phyloP scores from a whole-genome alignment of 1,140 invertebrate species.

The Pygmarrhopalites habei region DNA sequence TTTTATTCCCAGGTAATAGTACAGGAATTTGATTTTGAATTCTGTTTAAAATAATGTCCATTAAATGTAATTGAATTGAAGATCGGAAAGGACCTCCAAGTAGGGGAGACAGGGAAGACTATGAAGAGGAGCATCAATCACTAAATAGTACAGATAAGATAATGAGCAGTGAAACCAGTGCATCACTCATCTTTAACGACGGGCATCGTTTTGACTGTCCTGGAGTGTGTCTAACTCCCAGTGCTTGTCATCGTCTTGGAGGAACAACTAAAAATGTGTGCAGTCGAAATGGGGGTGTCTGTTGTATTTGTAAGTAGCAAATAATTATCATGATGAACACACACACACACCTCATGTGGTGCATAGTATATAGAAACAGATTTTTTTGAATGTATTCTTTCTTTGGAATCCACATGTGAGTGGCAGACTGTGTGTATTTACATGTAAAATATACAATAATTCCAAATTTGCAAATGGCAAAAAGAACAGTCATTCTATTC shows the following conservation, averaged over 20 bases:
- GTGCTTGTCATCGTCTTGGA: constrained; percentile 19
- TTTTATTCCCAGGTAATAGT: neutral
- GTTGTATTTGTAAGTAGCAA: constrained; percentile 29
- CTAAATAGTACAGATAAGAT: neutral
- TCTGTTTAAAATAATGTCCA: neutral
- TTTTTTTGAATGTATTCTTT: no score
- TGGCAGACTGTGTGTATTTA: no score
- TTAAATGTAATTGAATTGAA: neutral
- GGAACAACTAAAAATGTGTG: constrained; percentile 20
- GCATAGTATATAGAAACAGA: no score
- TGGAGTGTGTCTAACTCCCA: constrained; percentile 25
- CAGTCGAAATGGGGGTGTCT: constrained; percentile 19
- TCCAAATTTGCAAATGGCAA: no score
- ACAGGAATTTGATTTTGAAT: neutral
- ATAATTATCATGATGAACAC: no score
- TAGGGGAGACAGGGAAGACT: neutral
- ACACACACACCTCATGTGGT: no score
- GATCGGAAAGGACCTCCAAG: neutral
- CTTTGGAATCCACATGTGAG: no score
- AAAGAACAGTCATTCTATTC: no score
- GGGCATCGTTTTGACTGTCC: constrained; percentile 2
- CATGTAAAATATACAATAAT: no score
- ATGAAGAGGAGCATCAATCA: neutral
- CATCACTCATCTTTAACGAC: constrained; percentile 8
- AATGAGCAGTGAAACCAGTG: neutral